Conservation (phyloP, 2,113 vertebrate species). For the Archocentrus centrarchus region DNA sequence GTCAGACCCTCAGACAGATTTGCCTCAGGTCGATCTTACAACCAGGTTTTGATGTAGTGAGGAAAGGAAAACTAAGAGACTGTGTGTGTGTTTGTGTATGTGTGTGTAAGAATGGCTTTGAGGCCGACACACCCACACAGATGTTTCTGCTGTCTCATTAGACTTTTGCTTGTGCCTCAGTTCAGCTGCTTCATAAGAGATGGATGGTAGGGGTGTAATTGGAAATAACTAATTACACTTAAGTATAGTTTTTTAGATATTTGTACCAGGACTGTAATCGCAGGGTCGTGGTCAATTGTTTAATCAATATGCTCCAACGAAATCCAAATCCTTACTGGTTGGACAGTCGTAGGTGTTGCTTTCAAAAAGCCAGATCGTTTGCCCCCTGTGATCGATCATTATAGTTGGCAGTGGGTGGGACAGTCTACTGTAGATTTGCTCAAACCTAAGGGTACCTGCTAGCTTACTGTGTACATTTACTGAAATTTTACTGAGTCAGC, state of each 20-base stretch:
- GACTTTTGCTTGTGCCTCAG: background rate
- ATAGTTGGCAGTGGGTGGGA: no score
- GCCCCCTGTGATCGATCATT: no score
- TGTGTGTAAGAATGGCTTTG: background rate
- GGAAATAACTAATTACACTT: background rate
- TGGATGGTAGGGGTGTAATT: background rate
- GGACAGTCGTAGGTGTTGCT: background rate
- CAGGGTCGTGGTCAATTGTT: background rate
- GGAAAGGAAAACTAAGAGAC: slow-evolving; percentile 9
- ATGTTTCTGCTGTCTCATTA: slow-evolving; percentile 8
- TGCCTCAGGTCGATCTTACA: slow-evolving; percentile 12
- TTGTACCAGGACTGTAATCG: background rate
- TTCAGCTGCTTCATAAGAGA: background rate
- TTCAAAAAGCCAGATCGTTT: background rate
- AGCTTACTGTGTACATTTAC: no score
- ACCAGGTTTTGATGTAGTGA: slow-evolving; percentile 13
- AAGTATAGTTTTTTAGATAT: background rate
- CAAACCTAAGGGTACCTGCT: no score
- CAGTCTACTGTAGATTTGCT: no score
- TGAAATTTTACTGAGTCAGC: no score
- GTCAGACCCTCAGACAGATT: slow-evolving; percentile 9
- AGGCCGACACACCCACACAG: background rate
- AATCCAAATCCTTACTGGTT: background rate
- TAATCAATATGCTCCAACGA: rapidly evolving
- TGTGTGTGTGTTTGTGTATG: background rate